phyloP scores from a whole-genome alignment of 2,797 vertebrate genomes.

The Propithecus perrieri region DNA sequence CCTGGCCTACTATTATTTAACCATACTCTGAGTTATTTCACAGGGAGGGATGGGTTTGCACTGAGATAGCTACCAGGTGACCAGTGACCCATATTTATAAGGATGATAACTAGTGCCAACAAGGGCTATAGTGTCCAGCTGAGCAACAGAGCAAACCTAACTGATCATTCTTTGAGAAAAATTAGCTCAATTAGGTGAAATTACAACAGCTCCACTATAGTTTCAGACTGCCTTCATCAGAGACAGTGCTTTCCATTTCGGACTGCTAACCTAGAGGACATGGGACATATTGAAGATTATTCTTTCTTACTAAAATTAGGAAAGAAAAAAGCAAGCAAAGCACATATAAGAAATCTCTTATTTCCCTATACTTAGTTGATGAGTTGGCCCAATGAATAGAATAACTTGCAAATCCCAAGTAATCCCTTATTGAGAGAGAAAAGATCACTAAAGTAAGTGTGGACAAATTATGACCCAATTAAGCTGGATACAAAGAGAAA shows the following conservation, averaged over 20 bases:
- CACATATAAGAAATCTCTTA: background rate
- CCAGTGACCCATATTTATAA: background rate
- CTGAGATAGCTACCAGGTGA: background rate
- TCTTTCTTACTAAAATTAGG: background rate
- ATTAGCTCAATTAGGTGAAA: conserved; percentile 6
- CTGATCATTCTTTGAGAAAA: background rate
- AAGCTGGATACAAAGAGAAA: conserved; percentile 39
- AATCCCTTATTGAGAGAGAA: background rate
- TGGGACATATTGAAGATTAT: background rate
- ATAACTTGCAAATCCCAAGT: conserved; percentile 53
- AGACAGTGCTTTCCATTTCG: background rate
- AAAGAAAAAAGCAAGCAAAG: conserved; percentile 27
- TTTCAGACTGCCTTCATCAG: background rate
- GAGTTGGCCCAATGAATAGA: conserved; percentile 3
- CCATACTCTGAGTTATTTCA: background rate
- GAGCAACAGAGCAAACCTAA: conserved; percentile 30
- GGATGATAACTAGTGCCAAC: conserved; percentile 5
- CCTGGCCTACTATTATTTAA: background rate
- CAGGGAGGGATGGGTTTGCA: background rate
- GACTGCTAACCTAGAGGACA: background rate
- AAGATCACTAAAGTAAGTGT: conserved; percentile 38
- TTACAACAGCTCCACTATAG: background rate
- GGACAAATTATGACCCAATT: conserved; percentile 51
- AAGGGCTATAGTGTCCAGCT: background rate
- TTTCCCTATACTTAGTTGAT: conserved; percentile 9